Evolutionary conservation across 2,888 invertebrate species (phyloP), one percentile per base, ranked within the genome.

Genomic region (Eupithecia centaureata): DNA sequence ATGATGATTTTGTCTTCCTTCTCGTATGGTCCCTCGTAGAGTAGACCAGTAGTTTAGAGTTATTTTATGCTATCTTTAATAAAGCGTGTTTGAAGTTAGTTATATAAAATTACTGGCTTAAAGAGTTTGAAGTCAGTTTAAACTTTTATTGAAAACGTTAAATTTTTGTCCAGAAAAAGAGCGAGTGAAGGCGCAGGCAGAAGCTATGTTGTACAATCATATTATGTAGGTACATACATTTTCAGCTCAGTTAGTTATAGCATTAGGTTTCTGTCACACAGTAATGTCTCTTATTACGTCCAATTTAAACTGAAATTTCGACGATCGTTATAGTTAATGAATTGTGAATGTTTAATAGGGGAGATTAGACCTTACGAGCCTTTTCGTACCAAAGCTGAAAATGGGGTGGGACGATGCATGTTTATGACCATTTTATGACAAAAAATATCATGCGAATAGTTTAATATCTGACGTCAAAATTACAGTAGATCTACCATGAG

Each of bases 301-400:
- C 32, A 59, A 72, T 67, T 70, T 62, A 61, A 61, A 58, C 57
- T 65, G 70, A 68, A 71, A 72, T 70, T 63, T 54, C 22, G 32
- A 15, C 62, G 32, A 56, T 66, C 57, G 63, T 52, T 54, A 35
- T n/a, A 61, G 32, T 47, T 65, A 71, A 70, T 63, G 73, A 59
- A 60, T 65, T 66, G 68, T 65, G 70, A 71, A 70, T 71, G 67
- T 71, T 63, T 70, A 67, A 73, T 70, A 63, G 66, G 25, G 18
- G 22, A 51, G 57, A 56, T 73, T 65, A 70, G 65, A 67, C 60
- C 35, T 57, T 65, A 71, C 13, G 71, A 61, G 61, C 28, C 54
- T 10, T 30, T 51, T 54, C 30, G 54, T 56, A 10, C 22, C 10
- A 10, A 22, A 42, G n/a, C n/a, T 5, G 42, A 22, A 22, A 47